Evolutionary conservation across 1,140 invertebrate species (phyloP), one percentile per base, ranked within the genome.

Genomic region (Drosophila ambigua): DNA sequence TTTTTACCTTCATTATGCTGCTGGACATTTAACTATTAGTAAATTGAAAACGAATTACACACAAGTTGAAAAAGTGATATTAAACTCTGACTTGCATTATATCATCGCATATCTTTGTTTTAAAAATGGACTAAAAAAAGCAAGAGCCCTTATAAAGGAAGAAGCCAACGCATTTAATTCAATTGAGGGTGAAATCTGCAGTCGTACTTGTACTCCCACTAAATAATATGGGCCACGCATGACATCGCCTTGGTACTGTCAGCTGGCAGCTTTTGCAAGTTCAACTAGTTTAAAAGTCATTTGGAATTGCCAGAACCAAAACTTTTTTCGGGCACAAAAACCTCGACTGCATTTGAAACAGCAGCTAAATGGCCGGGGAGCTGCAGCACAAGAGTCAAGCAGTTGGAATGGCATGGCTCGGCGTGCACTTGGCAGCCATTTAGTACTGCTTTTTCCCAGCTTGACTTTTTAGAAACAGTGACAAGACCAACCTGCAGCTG

Each of bases 231-330:
- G 31, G 11, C 15, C 49, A 59, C 39, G 15, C 15, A 50, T 16
- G 24, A 63, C 64, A 60, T 46, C 39, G 26, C 41, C 43, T 11
- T 44, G 39, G 5, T 43, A n/a, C 31, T n/a, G n/a, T n/a, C n/a
- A n/a, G n/a, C n/a, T n/a, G 45, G n/a, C 60, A 52, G 69, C 7
- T 43, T 45, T 24, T 58, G 46, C 44, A 51, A 74, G 71, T 59
- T 74, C 52, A 74, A 74, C 71, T 74, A 74, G 72, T 74, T 74
- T 57, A 13, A 48, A 74, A 74, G 35, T 61, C 60, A 74, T 74
- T 74, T 74, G 52, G 43, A 61, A 74, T 13, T 58, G 71, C 69
- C 71, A 73, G 59, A 20, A 73, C 23, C 59, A 73, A 35, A 62
- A 46, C 43, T 26, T 7, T 13, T 23, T 8, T 11, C 43, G 11